phyloP scores from a whole-genome alignment of 2,113 vertebrate genomes.

The Nibea albiflora region DNA sequence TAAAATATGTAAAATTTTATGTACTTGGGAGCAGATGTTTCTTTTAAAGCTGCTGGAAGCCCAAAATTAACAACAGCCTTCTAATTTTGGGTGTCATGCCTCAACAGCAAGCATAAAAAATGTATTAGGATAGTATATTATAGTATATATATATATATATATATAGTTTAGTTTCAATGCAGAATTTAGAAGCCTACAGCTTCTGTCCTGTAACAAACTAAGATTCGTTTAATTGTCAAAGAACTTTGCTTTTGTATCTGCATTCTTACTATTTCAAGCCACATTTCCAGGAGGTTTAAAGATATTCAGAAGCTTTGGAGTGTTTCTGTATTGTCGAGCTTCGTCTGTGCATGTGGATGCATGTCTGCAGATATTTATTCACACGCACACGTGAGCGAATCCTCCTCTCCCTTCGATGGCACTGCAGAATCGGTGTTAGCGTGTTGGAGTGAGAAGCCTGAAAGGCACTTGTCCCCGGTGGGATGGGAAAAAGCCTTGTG shows the following conservation, averaged over 20 bases:
- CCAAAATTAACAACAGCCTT: too few species aligned
- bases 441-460: slow-evolving; percentile 32
- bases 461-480: slow-evolving; percentile 48
- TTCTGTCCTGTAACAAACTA: too few species aligned
- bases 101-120: too few species aligned
- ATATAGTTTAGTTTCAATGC: too few species aligned
- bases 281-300: not conserved
- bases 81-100: too few species aligned
- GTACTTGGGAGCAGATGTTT: slow-evolving; percentile 40
- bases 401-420: not conserved
- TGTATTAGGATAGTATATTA: too few species aligned
- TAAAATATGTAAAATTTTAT: slow-evolving; percentile 42
- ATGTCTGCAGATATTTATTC: slow-evolving; percentile 5
- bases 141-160: too few species aligned
- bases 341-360: slow-evolving; percentile 17
- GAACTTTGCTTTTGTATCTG: too few species aligned
- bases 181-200: too few species aligned
- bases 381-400: not conserved
- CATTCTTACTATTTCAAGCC: too few species aligned
- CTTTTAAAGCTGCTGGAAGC: slow-evolving; percentile 4
- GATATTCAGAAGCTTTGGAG: slow-evolving; percentile 30
- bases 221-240: too few species aligned
- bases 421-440: not conserved
- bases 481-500: slow-evolving; percentile 48
- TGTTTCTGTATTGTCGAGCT: slow-evolving; percentile 7